Percentiles rank a stretch among this genome's conserved stretches.
Conservation (phyloP, 2,113 vertebrate genomes). For the Austrofundulus limnaeus region DNA sequence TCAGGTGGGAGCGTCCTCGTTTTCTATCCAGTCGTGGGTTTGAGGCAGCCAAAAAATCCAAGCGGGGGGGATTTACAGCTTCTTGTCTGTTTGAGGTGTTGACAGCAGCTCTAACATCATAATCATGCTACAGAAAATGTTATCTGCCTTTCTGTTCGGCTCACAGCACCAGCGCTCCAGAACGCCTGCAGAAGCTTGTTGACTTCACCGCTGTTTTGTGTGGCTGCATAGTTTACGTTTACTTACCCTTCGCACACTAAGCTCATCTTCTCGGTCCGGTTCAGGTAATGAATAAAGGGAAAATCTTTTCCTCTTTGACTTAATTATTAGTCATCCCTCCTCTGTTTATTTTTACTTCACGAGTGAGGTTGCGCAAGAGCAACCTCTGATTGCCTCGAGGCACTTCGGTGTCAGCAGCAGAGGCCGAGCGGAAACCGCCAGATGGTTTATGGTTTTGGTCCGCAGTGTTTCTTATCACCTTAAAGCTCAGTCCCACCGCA, state of each 20-base stretch:
- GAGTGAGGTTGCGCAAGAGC: constrained; percentile 20
- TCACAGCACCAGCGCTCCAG: constrained; percentile 11
- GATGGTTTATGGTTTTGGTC: constrained; percentile 47
- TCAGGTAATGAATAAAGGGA: neutral
- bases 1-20: constrained; percentile 41
- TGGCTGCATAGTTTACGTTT: neutral
- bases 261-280: neutral
- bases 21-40: constrained; percentile 53
- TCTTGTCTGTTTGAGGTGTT: constrained; percentile 47
- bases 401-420: constrained; percentile 53
- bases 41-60: constrained; percentile 33
- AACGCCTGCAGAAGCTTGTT: constrained; percentile 30
- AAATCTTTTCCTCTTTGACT: too few species aligned
- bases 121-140: constrained; percentile 57
- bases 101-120: constrained; percentile 71
- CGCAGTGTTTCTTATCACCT: constrained; percentile 63
- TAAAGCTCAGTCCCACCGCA: constrained; percentile 27
- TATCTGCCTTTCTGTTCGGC: constrained; percentile 28
- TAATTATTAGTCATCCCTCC: too few species aligned
- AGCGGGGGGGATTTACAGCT: constrained; percentile 30
- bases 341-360: neutral
- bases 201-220: constrained; percentile 15
- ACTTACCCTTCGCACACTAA: neutral
- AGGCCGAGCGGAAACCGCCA: constrained; percentile 49
- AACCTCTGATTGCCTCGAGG: constrained; percentile 46